phyloP scores from a whole-genome alignment of 2,888 invertebrate genomes.

The Netelia inedita region DNA sequence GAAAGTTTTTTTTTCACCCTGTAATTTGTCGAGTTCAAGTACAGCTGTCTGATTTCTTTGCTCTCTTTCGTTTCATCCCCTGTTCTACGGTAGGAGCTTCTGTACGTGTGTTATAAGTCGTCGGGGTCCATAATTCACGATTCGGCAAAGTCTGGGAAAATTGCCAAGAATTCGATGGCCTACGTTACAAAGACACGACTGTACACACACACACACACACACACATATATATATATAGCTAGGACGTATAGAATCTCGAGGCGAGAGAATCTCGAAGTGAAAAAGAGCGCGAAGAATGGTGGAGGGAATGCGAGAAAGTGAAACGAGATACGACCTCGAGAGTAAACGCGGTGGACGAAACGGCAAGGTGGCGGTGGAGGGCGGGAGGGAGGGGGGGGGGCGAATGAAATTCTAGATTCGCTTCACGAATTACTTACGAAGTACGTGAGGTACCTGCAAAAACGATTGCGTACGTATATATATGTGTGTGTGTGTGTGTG shows the following conservation, averaged over 20 bases:
- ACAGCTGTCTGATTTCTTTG: conserved; percentile 29
- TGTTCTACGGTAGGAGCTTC: not conserved
- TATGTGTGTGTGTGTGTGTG: conserved; percentile 6
- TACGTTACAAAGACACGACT: conserved; percentile 8
- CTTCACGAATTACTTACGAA: conserved; percentile 80
- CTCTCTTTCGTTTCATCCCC: conserved; percentile 33
- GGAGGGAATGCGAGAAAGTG: conserved; percentile 58
- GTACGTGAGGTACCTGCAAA: conserved; percentile 78
- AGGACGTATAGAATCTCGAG: conserved; percentile 17
- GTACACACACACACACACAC: conserved; percentile 9
- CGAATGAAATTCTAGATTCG: conserved; percentile 77
- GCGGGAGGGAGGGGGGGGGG: no score
- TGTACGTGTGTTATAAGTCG: conserved; percentile 12
- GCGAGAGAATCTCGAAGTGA: conserved; percentile 35
- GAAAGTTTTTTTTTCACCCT: not conserved
- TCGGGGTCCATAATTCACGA: conserved; percentile 50
- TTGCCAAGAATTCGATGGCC: conserved; percentile 55
- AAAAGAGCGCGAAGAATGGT: conserved; percentile 50
- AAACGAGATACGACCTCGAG: conserved; percentile 67
- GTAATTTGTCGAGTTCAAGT: conserved; percentile 28
- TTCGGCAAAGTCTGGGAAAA: conserved; percentile 55
- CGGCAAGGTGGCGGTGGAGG: conserved; percentile 25
- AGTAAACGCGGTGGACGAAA: conserved; percentile 46
- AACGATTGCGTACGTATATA: not conserved
- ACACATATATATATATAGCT: conserved; percentile 21